phyloP scores from a whole-genome alignment of 2,113 vertebrate genomes.

The Zapornia atra region DNA sequence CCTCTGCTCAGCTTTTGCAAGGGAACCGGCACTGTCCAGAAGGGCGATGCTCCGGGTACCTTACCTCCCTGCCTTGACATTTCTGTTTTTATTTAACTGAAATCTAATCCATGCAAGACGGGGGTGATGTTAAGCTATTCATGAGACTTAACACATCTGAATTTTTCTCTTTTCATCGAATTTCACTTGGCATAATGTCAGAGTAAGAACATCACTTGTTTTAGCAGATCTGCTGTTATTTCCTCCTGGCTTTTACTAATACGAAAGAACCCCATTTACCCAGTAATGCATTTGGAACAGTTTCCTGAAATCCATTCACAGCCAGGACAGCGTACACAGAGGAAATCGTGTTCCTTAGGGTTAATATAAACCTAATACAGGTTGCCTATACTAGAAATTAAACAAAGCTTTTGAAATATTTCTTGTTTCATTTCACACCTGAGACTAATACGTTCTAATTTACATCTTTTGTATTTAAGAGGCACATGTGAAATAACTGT shows the following conservation, averaged over 20 bases:
- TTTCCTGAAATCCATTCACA: constrained; percentile 4
- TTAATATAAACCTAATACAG: background rate
- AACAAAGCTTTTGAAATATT: constrained; percentile 55
- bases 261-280: constrained; percentile 21
- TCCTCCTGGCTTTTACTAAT: constrained; percentile 26
- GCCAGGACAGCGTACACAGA: constrained; percentile 9
- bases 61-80: background rate
- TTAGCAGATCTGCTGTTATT: constrained; percentile 48
- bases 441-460: constrained; percentile 40
- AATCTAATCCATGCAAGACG: constrained; percentile 4
- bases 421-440: constrained; percentile 56
- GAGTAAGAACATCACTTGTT: constrained; percentile 10
- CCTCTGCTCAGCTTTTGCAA: constrained; percentile 1
- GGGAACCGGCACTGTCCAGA: background rate
- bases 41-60: background rate
- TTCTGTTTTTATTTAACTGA: constrained; percentile 14
- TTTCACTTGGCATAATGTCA: background rate
- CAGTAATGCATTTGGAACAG: background rate
- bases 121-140: constrained; percentile 16
- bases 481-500: constrained; percentile 42
- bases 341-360: background rate
- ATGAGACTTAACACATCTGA: constrained; percentile 21
- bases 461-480: constrained; percentile 55
- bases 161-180: constrained; percentile 44
- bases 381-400: constrained; percentile 38